A percentile compares a stretch with the other conserved stretches of the same genome.
These are phyloP conservation scores for Cecropterus lyciades DNA, from an alignment of 1,140 invertebrate species.

Conservation along the genomic window DNA sequence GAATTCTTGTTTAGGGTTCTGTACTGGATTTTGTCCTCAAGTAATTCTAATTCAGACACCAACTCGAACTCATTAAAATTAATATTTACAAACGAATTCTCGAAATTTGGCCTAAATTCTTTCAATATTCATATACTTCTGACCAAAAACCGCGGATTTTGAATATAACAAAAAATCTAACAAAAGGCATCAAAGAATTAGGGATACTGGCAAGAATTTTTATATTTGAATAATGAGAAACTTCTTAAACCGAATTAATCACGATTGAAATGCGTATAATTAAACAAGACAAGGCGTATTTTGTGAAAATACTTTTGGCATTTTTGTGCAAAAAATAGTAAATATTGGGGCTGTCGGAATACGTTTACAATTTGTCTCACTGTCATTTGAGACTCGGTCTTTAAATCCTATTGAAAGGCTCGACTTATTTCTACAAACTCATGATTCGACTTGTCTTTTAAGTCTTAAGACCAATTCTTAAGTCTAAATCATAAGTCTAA, in stretches of 20 bases:
- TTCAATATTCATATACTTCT: constrained; percentile 1
- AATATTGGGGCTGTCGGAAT: no score
- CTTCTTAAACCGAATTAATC: background rate
- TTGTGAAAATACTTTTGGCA: background rate
- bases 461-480: no score
- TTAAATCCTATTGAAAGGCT: no score
- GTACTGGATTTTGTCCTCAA: no score
- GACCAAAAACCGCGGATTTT: background rate
- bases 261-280: constrained; percentile 1
- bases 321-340: background rate
- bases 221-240: constrained; percentile 1
- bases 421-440: no score
- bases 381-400: no score
- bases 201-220: background rate
- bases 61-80: background rate
- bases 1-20: no score
- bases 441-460: no score
- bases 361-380: no score
- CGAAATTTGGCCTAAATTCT: no score
- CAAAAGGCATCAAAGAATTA: constrained; percentile 5
- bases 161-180: background rate
- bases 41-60: background rate
- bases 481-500: no score
- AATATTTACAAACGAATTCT: constrained; percentile 11
- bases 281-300: background rate